Base-by-base conservation (phyloP, 2,888 invertebrate species). In the Oxycera nigricornis region DNA sequence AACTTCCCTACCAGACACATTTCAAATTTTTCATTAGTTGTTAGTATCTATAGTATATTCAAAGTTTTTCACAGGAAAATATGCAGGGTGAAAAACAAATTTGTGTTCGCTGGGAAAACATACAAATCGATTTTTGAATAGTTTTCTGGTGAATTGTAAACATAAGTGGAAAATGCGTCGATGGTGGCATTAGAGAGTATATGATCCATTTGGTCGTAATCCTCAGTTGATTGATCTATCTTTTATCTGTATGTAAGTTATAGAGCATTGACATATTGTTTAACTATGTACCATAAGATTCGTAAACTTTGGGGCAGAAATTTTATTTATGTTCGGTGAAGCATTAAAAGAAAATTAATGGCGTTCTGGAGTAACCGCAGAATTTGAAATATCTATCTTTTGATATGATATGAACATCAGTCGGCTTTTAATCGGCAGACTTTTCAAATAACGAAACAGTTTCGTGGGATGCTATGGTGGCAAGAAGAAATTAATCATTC, bases 121-220 rank as follows among this genome's bases (percentile, higher is more conserved):
- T 55, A 52, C 70, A 70, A 28, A 52, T 52, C 22, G 55, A 55
- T 50, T 50, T 68, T 6, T n/a, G 22, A 50, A 68, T 50, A 28
- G 68, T 30, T 70, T 70, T 52, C 70, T 52, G 17, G 52, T 31
- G 31, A 70, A 70, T 24, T 28, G 31, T 52, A 55, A 70, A 55
- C 70, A 70, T 46, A 55, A 35, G 55, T 55, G 55, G 35, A 70
- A 70, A 52, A 70, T 35, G 17, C 52, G 4, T 70, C 70, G 20
- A 70, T 52, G 70, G 52, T 70, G 70, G 70, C 67, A 68, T n/a
- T n/a, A n/a, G n/a, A n/a, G n/a, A n/a, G n/a, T 67, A 26, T 50
- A 50, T 1, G 17, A 1, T 50, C 17, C 17, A 50, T 6, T 50
- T 6, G 50, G 0, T 50, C 50, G 14, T 50, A 17, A n/a, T n/a